Base-by-base conservation (phyloP, 2,888 invertebrate genomes). In the Congeria kusceri region DNA sequence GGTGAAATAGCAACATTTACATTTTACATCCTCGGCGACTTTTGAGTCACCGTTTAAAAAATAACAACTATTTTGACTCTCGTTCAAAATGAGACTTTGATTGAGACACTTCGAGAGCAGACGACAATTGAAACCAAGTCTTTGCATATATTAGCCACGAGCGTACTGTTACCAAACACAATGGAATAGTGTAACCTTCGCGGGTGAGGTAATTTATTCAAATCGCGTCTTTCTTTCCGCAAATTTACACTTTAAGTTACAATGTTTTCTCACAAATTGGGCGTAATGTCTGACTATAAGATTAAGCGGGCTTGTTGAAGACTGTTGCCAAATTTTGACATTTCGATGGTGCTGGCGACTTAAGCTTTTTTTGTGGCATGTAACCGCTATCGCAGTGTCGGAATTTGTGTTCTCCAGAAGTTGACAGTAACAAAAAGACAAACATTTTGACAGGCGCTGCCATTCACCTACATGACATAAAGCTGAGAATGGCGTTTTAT, bases 121-220 rank as follows among this genome's bases (percentile, higher is more conserved):
- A 25, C 28, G 39, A 67, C 66, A 71, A 71, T 58, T 62, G 25
- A 23, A n/a, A 64, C 57, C 57, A 46, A 39, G 49, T 53, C 49
- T 20, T 25, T 49, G 67, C 49, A 62, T 76, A 58, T 49, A 63
- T 69, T 28, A 49, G 65, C 61, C 72, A 68, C 32, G 70, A 67
- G 61, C 61, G 53, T 47, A 32, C 65, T 69, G 56, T 49, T 70
- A 58, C 53, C 61, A 68, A 68, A 62, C 46, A 72, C 74, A 71
- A 76, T 47, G 39, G 59, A 18, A 25, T 27, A 70, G 64, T 70
- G 69, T 64, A 64, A 56, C 49, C 49, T 57, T 62, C 53, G 53
- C 57, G 49, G 32, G 46, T 28, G 20, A 39, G 75, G 29, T 72
- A 80, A 80, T 80, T 72, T 80, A 80, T 80, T 80, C 80, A 56